Evolutionary conservation across 2,888 invertebrate genomes (phyloP).

Genomic region (Andrena chrysosceles): DNA sequence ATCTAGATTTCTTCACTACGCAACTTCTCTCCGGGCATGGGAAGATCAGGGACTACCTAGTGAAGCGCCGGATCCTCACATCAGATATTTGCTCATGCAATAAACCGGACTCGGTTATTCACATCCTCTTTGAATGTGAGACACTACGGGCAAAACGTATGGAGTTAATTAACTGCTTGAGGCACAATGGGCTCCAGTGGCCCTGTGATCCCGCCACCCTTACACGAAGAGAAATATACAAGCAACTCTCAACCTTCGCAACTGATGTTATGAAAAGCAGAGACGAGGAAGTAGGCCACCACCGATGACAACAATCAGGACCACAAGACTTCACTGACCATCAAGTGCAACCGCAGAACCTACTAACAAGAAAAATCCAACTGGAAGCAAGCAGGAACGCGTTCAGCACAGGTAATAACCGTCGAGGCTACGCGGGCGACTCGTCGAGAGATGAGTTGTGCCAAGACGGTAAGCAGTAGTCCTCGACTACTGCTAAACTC

Average conservation of each 20-base stretch:
- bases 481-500: no score
- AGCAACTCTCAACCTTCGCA: background rate
- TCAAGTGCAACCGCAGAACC: no score
- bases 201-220: background rate
- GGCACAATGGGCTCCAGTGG: background rate
- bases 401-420: no score
- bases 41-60: background rate
- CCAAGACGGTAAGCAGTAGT: no score
- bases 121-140: background rate
- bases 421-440: background rate
- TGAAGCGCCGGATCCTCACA: background rate
- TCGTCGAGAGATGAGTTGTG: background rate
- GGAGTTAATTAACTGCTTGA: fast-evolving
- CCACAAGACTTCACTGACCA: no score
- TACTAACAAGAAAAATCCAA: no score
- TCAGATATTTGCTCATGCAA: background rate
- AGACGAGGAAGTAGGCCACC: background rate
- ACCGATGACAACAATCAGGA: no score
- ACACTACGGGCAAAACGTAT: background rate
- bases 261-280: background rate
- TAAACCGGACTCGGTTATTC: background rate
- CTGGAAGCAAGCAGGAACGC: no score
- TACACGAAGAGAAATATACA: background rate
- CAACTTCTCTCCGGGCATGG: no score
- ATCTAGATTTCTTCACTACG: background rate